A percentile compares a stretch with the other conserved stretches of the same genome.
Conservation (phyloP, 2,113 vertebrate genomes). For the Pangasianodon hypophthalmus region DNA sequence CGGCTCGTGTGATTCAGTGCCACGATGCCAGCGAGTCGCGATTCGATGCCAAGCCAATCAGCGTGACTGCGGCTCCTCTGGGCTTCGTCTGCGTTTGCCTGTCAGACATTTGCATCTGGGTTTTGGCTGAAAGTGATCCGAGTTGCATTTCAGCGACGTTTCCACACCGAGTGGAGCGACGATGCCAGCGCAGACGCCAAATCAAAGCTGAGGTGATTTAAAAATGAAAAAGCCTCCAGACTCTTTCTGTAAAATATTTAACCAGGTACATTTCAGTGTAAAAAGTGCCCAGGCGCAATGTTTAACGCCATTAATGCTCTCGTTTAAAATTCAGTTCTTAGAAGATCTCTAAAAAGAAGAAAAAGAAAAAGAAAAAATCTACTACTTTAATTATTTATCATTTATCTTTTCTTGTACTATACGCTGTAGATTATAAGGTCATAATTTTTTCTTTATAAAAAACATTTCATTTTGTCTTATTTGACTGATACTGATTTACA, state of each 20-base stretch:
- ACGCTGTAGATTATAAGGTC: background rate
- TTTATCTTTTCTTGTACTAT: background rate
- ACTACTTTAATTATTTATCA: background rate
- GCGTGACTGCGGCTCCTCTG: background rate
- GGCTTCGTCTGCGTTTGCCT: background rate
- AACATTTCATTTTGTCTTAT: background rate
- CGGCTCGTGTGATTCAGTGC: background rate
- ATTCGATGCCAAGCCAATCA: conserved; percentile 21
- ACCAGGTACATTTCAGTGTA: background rate
- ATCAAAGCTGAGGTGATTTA: background rate
- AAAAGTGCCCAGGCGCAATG: background rate
- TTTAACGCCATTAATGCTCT: background rate
- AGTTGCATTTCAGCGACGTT: background rate
- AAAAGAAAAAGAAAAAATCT: background rate
- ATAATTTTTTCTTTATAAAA: background rate
- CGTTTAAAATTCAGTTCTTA: background rate
- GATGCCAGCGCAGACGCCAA: background rate
- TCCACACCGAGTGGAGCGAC: background rate
- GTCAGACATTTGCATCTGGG: conserved; percentile 8
- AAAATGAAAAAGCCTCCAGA: background rate
- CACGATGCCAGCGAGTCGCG: background rate
- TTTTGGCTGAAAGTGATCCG: background rate
- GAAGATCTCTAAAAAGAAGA: background rate
- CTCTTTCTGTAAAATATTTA: background rate
- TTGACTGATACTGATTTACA: background rate